Conservation (phyloP, 2,888 invertebrate genomes). For the Chalcosyrphus nemorum region DNA sequence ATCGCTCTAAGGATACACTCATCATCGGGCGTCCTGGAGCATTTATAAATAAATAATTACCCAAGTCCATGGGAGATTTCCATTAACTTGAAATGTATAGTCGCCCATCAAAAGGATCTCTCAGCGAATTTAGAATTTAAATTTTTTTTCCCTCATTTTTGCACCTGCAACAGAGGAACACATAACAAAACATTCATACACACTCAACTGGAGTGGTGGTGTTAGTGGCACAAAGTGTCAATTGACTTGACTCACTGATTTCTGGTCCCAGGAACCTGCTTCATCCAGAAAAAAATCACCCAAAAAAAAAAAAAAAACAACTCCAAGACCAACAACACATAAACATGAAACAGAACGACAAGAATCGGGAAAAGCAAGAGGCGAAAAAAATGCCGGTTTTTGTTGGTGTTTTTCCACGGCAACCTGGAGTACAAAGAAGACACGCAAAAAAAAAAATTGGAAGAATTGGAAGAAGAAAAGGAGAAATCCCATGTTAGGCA, state of each 20-base stretch:
- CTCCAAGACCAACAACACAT: constrained; percentile 26
- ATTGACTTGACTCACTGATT: constrained; percentile 65
- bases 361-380: constrained; percentile 11
- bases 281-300: background rate
- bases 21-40: constrained; percentile 22
- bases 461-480: background rate
- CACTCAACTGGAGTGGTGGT: background rate
- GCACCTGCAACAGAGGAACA: constrained; percentile 23
- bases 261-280: constrained; percentile 36
- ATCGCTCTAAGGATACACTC: too few species aligned
- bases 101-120: constrained; percentile 34
- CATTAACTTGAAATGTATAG: constrained; percentile 53
- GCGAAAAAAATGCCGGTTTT: constrained; percentile 64
- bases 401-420: constrained; percentile 25
- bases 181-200: constrained; percentile 10
- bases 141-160: constrained; percentile 26
- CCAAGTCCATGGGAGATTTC: constrained; percentile 32
- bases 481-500: background rate
- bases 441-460: too few species aligned
- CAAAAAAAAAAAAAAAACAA: background rate
- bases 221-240: constrained; percentile 40
- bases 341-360: constrained; percentile 28
- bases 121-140: constrained; percentile 46
- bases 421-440: constrained; percentile 29
- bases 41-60: constrained; percentile 53